These are phyloP conservation scores for Aythya baeri DNA, from an alignment of 2,113 vertebrate species.

Conservation along the genomic window DNA sequence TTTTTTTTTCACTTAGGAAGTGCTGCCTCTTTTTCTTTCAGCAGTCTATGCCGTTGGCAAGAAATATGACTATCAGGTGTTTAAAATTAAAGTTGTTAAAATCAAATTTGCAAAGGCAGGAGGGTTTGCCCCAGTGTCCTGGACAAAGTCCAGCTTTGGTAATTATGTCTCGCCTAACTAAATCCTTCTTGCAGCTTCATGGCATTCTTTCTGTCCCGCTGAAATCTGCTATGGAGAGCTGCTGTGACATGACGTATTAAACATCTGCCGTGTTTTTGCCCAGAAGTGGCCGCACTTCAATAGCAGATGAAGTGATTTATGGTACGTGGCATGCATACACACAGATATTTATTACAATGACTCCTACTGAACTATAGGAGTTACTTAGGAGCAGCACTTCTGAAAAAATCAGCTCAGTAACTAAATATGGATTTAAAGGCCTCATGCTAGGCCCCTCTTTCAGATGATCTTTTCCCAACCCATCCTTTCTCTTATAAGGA, in stretches of 20 bases:
- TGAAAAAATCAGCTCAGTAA: background rate
- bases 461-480: background rate
- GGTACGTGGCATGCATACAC: background rate
- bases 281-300: background rate
- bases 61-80: constrained; percentile 7
- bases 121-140: constrained; percentile 30
- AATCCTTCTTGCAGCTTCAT: background rate
- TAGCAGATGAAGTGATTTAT: background rate
- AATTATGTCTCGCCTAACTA: background rate
- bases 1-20: constrained; percentile 13
- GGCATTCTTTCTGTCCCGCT: rapidly evolving
- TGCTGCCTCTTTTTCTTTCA: background rate
- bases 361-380: background rate
- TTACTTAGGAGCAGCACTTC: background rate
- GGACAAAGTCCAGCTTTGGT: constrained; percentile 14
- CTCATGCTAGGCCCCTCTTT: background rate
- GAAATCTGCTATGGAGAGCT: background rate
- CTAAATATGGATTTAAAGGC: background rate
- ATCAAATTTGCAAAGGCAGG: constrained; percentile 52
- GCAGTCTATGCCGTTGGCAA: constrained; percentile 12
- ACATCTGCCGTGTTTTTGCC: background rate
- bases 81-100: constrained; percentile 61
- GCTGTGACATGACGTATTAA: background rate
- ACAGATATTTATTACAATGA: background rate
- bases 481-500: background rate